phyloP scores from a whole-genome alignment of 2,113 vertebrate species.

The Ondatra zibethicus region DNA sequence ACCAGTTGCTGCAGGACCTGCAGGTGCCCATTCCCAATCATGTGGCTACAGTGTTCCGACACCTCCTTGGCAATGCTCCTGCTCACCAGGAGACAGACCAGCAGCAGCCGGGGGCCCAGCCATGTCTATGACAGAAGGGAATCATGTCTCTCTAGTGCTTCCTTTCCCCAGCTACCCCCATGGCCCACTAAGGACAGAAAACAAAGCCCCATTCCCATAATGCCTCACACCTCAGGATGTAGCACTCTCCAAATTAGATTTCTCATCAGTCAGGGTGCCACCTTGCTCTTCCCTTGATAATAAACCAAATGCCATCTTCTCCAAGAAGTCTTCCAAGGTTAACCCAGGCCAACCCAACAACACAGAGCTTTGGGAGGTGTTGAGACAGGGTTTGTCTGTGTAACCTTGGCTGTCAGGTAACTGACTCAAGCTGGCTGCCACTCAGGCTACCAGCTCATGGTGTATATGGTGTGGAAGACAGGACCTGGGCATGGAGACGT shows the following conservation, averaged over 20 bases:
- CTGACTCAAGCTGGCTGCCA: not conserved
- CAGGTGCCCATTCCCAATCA: slow-evolving; percentile 83
- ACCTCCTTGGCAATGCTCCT: slow-evolving; percentile 71
- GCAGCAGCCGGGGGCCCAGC: slow-evolving; percentile 78
- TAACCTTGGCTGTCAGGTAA: not conserved
- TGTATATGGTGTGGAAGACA: not conserved
- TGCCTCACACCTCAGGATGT: not conserved
- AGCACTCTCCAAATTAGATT: slow-evolving; percentile 5
- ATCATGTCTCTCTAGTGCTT: not conserved
- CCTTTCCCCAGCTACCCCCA: not conserved
- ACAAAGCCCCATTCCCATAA: not conserved
- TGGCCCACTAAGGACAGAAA: not conserved
- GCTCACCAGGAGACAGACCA: slow-evolving; percentile 81
- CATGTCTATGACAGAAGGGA: slow-evolving; percentile 78
- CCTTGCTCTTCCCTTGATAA: not conserved
- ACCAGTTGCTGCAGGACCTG: slow-evolving; percentile 84
- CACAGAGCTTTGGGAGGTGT: not conserved
- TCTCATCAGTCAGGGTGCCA: not conserved
- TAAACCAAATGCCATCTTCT: not conserved
- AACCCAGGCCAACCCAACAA: not conserved
- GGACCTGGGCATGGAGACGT: not conserved
- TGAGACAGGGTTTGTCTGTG: not conserved
- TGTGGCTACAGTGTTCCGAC: slow-evolving; percentile 78
- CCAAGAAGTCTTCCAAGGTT: slow-evolving; percentile 8
- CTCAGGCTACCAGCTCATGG: not conserved